Evolutionary conservation across 2,888 invertebrate species (phyloP), one percentile per base, ranked within the genome.

Genomic region (Metacarcinus magister): DNA sequence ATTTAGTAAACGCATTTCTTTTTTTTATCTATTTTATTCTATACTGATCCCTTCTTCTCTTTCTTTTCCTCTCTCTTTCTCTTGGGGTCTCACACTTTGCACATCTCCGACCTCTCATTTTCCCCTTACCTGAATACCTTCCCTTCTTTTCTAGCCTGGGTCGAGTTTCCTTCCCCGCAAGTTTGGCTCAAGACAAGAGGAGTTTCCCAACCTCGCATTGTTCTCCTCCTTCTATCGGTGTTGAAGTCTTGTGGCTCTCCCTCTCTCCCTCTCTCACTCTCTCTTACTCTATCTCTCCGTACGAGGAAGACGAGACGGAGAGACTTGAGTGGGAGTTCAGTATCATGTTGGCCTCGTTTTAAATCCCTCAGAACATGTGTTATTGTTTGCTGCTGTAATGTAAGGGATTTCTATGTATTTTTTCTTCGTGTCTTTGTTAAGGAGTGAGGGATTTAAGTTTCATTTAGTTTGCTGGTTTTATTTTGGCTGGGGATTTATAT

Each of bases 121-220:
- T 32, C 32, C 82, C 32, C 32, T 32, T 13, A 82, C 82, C 82
- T 32, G 82, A 82, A 82, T 82, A 10, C 82, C 32, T 10, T 32
- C 32, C 13, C 32, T 0, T 32, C 2, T 82, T 82, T 82, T 82
- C 82, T 82, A 32, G 28, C 16, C 2, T 32, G 82, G 32, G 82
- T 82, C 28, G 23, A 32, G 82, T 28, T 82, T 82, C 82, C 82
- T 32, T 13, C 82, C 8, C 82, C 28, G 32, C 82, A 82, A 82
- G 82, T 82, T 82, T 82, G 32, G 82, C 10, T 82, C 23, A 82
- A 82, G 82, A 82, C 82, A 32, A 82, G 82, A 82, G 82, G 82
- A 82, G 82, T 82, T 82, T 82, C 28, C 82, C 82, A 82, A 13
- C 82, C 82, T 82, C 10, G 28, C 82, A 82, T 82, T 82, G 82